A percentile compares a stretch with the other conserved stretches of the same genome.
phyloP scores from a whole-genome alignment of 2,113 vertebrate genomes.

The Polyodon spathula region DNA sequence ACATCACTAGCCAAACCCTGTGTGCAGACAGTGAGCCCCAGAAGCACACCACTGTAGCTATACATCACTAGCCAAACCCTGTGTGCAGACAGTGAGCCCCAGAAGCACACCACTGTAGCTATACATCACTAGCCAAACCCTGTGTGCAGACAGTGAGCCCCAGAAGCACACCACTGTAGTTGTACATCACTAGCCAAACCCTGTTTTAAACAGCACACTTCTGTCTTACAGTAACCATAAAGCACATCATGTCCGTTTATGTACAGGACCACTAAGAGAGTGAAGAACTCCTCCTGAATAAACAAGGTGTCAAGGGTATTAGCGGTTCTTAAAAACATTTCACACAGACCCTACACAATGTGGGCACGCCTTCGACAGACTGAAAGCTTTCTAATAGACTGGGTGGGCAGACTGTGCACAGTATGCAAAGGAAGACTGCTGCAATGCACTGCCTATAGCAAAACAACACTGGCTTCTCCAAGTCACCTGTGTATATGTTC shows the following conservation, averaged over 20 bases:
- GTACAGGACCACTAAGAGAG: neutral
- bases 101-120: slow-evolving; percentile 21
- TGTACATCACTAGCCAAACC: neutral
- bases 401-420: neutral
- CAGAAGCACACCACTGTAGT: slow-evolving; percentile 18
- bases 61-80: slow-evolving; percentile 23
- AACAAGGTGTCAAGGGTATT: slow-evolving; percentile 11
- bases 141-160: too few relatives aligned
- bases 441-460: too few relatives aligned
- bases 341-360: neutral
- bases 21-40: slow-evolving; percentile 10
- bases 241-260: slow-evolving; percentile 2
- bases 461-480: too few relatives aligned
- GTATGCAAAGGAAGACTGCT: neutral
- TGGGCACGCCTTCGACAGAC: slow-evolving; percentile 2
- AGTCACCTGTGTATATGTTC: too few relatives aligned
- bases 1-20: slow-evolving; percentile 17
- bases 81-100: slow-evolving; percentile 9
- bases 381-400: slow-evolving; percentile 3
- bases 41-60: slow-evolving; percentile 21
- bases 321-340: slow-evolving; percentile 19
- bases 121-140: slow-evolving; percentile 27
- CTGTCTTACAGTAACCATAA: neutral
- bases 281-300: slow-evolving; percentile 2
- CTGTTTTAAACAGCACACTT: neutral